These are phyloP conservation scores for Drosophila pruinosa DNA, from an alignment of 1,140 invertebrate species.

Conservation along the genomic window DNA sequence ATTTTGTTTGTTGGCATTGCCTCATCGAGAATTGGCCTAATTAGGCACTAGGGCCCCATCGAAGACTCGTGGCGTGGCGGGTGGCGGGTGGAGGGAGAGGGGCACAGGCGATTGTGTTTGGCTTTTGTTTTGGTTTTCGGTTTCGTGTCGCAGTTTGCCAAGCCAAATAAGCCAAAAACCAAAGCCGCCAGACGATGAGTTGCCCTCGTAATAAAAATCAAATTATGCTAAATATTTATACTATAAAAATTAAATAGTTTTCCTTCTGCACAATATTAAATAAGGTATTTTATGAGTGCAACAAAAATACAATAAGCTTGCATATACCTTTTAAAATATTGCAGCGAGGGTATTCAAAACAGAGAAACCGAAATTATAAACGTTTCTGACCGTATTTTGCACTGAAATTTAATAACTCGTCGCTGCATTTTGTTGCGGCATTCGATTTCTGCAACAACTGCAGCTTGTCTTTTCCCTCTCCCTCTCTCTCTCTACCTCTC, in stretches of 20 bases:
- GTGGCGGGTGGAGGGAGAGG: background rate
- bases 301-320: too few species aligned
- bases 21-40: constrained; percentile 66
- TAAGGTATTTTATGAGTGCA: background rate
- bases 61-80: background rate
- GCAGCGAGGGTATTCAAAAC: constrained; percentile 19
- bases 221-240: background rate
- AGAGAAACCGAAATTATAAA: constrained; percentile 36
- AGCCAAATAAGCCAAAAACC: background rate
- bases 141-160: constrained; percentile 54
- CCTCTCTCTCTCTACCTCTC: background rate
- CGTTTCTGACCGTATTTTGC: constrained; percentile 37
- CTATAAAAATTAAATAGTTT: too few species aligned
- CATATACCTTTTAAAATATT: too few species aligned
- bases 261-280: too few species aligned
- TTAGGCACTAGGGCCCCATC: constrained; percentile 37
- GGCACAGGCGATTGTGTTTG: background rate
- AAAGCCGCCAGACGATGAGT: background rate
- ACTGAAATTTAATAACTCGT: constrained; percentile 57
- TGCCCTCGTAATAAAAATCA: background rate
- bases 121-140: constrained; percentile 61
- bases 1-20: constrained; percentile 61
- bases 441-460: constrained; percentile 19
- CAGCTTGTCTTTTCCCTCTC: background rate
- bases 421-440: constrained; percentile 33